Percentiles rank a stretch among this genome's conserved stretches.
Conservation (phyloP, 2,113 vertebrate species). For the Malurus melanocephalus region DNA sequence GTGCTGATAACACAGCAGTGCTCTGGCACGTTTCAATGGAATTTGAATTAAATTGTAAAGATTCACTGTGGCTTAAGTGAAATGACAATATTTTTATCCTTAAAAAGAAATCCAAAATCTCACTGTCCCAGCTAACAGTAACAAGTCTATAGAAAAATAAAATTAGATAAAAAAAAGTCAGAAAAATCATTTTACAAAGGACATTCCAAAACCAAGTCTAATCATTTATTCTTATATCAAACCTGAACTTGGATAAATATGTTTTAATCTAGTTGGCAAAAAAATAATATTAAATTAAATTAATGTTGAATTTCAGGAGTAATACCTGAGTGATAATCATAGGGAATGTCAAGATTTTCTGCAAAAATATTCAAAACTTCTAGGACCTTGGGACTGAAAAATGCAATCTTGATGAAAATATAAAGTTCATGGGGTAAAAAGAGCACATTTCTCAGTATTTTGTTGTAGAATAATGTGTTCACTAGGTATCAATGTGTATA, state of each 20-base stretch:
- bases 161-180: neutral
- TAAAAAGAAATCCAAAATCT: neutral
- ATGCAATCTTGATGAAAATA: neutral
- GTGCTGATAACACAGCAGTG: neutral
- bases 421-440: neutral
- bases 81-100: neutral
- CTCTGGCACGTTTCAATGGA: neutral
- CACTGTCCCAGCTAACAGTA: neutral
- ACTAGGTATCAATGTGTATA: neutral
- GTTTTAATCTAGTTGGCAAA: neutral
- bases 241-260: neutral
- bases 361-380: neutral
- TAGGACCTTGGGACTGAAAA: neutral
- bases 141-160: neutral
- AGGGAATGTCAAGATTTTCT: neutral
- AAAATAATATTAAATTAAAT: neutral
- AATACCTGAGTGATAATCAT: neutral
- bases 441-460: neutral
- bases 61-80: neutral
- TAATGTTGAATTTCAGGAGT: neutral
- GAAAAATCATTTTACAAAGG: neutral
- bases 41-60: neutral
- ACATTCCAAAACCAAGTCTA: neutral
- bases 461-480: neutral
- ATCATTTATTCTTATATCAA: neutral